Evolutionary conservation across 2,888 invertebrate genomes (phyloP).

Genomic region (Calameuta filiformis): DNA sequence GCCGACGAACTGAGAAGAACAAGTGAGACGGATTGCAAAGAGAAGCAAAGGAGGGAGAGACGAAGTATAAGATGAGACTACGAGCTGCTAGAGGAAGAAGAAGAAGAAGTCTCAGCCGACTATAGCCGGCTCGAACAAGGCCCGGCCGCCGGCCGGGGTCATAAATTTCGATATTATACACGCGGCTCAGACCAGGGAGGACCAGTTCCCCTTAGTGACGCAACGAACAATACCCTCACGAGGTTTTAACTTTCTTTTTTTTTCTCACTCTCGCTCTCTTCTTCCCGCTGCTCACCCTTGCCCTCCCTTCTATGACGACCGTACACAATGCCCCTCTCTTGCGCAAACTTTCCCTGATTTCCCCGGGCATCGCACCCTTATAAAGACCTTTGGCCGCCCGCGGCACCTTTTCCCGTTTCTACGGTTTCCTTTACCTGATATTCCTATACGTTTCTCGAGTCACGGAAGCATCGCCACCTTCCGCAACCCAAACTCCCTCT

Average conservation of each 20-base stretch:
- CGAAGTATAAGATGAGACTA: slow-evolving; percentile 5
- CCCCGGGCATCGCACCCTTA: slow-evolving; percentile 24
- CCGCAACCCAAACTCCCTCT: background rate
- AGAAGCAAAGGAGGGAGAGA: background rate
- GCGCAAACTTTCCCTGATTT: slow-evolving; percentile 63
- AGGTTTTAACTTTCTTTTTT: slow-evolving; percentile 58
- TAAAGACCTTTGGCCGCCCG: background rate
- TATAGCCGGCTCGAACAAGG: slow-evolving; percentile 41
- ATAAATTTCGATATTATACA: slow-evolving; percentile 65
- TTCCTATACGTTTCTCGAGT: background rate
- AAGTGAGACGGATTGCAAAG: slow-evolving; percentile 7
- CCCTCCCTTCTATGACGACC: slow-evolving; percentile 15
- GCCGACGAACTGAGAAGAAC: slow-evolving; percentile 10
- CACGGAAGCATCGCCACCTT: background rate
- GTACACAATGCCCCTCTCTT: slow-evolving; percentile 48
- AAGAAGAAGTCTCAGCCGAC: slow-evolving; percentile 28
- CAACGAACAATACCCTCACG: slow-evolving; percentile 59
- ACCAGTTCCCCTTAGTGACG: slow-evolving; percentile 51
- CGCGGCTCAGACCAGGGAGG: slow-evolving; percentile 35
- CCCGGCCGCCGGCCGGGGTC: slow-evolving; percentile 43
- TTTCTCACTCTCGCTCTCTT: slow-evolving; percentile 26
- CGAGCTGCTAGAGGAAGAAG: slow-evolving; percentile 12
- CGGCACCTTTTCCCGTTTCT: background rate
- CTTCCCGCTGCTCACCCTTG: slow-evolving; percentile 20
- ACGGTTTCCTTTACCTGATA: background rate